Percentiles rank a stretch among this genome's conserved stretches.
phyloP scores from a whole-genome alignment of 2,888 invertebrate genomes.

The Acleris sparsana region DNA sequence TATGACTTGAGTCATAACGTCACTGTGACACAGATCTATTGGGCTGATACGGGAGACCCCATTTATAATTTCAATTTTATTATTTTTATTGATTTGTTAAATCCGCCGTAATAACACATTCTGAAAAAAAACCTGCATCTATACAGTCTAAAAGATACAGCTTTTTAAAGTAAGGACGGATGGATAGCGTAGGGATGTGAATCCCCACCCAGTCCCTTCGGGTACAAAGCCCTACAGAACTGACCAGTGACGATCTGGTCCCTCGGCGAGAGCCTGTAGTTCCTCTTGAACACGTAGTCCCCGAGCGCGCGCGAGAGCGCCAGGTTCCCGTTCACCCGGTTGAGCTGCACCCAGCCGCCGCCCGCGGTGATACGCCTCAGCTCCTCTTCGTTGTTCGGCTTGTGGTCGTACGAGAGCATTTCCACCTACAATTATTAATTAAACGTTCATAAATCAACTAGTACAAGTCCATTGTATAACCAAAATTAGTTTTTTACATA shows the following conservation, averaged over 20 bases:
- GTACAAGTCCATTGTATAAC: neutral
- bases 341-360: constrained; percentile 98
- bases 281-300: constrained; percentile 98
- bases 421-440: constrained; percentile 74
- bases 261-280: constrained; percentile 91
- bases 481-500: neutral
- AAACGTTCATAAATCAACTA: neutral
- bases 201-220: too few species aligned
- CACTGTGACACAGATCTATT: too few species aligned
- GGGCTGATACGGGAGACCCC: too few species aligned
- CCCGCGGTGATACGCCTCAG: constrained; percentile 94
- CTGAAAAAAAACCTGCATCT: too few species aligned
- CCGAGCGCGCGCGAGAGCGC: constrained; percentile 98
- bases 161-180: too few species aligned
- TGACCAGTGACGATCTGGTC: constrained; percentile 98
- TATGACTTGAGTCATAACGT: too few species aligned
- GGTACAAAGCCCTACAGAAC: neutral
- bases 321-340: constrained; percentile 98
- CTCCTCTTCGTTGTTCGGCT: constrained; percentile 95
- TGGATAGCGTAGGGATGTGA: too few species aligned
- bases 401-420: constrained; percentile 95
- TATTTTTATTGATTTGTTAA: too few species aligned
- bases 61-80: too few species aligned
- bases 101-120: too few species aligned
- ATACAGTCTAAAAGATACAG: too few species aligned